Evolutionary conservation across 2,113 vertebrate genomes (phyloP), one percentile per base, ranked within the genome.

Genomic region (Cepphus grylle): DNA sequence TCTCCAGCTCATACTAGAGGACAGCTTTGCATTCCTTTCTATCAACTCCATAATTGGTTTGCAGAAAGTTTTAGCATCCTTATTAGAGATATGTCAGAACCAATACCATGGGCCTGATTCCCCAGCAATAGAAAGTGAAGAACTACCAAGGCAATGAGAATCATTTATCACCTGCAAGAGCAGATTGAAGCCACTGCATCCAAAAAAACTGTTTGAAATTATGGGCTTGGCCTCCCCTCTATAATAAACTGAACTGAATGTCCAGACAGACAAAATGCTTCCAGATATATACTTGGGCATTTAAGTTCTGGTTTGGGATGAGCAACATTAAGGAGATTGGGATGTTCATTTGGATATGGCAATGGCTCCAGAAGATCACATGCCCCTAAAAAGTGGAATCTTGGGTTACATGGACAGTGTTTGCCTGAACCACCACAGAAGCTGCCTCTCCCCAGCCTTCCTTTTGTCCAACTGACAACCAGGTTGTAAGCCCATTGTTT

Each of bases 1-100:
- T 90, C 74, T 93, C 50, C 73, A 88, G 81, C 70, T 92, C 53
- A 74, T 53, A 72, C 29, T 36, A 32, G 63, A 81, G 67, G 79
- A 93, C 52, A 88, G 86, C 62, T 94, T 96, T 95, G 87, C 89
- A 96, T 94, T 93, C 74, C 62, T 93, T 95, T 92, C 74, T 87
- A 90, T 94, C 92, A 93, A 19, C 55, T 85, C 73, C 49, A 40
- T 97, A 96, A 95, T 89, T 91, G 86, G 91, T 95, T 97, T 94
- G 93, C 73, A 94, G 93, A 71, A 96, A 97, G 67, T 96, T 93
- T 93, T 84, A 90, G 91, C 80, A 95, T 88, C 85, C 76, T 94
- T 93, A 74, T 95, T 96, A 95, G 88, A 93, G 72, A 76, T 86
- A 40, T 52, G 67, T 76, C 93, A 96, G 77, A 85, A 90, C 94